Conservation (phyloP, 2,113 vertebrate genomes). For the Scartelaos histophorus region DNA sequence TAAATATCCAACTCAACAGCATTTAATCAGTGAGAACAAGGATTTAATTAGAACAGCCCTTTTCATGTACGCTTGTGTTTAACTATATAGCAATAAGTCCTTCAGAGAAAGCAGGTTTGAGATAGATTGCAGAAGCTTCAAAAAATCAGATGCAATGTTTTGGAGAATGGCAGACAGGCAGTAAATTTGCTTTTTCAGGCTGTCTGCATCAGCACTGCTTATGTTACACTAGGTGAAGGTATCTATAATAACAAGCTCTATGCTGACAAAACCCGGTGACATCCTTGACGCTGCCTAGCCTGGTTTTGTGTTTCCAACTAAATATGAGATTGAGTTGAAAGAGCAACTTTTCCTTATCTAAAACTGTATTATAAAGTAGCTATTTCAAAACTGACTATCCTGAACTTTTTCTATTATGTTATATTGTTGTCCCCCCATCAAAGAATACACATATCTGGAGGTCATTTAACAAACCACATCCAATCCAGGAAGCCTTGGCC, state of each 20-base stretch:
- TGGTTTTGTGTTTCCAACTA: background rate
- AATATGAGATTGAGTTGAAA: constrained; percentile 1
- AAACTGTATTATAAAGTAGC: background rate
- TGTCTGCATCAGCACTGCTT: background rate
- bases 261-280: constrained; percentile 12
- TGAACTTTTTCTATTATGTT: background rate
- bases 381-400: background rate
- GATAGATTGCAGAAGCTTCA: constrained; percentile 10
- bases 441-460: background rate
- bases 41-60: constrained; percentile 36
- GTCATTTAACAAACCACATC: too few species aligned
- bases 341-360: background rate
- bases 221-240: constrained; percentile 4
- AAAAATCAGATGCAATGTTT: constrained; percentile 11
- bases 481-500: too few species aligned
- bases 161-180: constrained; percentile 1
- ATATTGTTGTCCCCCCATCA: background rate
- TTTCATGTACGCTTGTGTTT: background rate
- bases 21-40: constrained; percentile 44
- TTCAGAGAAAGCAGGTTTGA: background rate
- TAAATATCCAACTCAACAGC: constrained; percentile 41
- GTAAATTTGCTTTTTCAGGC: constrained; percentile 1
- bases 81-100: background rate
- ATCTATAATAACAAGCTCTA: constrained; percentile 8
- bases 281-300: background rate